phyloP scores from a whole-genome alignment of 2,113 vertebrate species.

The Budorcas taxicolor region DNA sequence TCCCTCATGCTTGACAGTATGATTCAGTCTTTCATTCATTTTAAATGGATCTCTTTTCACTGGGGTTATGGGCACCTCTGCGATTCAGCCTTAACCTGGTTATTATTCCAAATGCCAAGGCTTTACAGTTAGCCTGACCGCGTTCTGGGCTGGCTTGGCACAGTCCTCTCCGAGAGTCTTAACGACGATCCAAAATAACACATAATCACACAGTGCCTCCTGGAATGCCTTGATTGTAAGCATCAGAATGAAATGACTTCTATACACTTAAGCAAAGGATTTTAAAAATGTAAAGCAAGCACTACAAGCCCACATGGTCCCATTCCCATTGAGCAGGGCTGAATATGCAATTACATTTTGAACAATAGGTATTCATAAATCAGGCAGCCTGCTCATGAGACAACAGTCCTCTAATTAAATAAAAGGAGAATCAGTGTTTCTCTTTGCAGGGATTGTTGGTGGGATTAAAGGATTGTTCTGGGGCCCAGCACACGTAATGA shows the following conservation, averaged over 20 bases:
- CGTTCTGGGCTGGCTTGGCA: background rate
- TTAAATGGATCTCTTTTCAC: background rate
- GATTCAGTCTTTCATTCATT: background rate
- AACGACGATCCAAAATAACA: background rate
- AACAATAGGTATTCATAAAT: conserved; percentile 80
- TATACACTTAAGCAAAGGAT: conserved; percentile 17
- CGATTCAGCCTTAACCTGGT: background rate
- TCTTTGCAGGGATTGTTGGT: conserved; percentile 75
- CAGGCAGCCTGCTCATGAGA: conserved; percentile 69
- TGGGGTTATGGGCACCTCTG: background rate
- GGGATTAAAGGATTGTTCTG: conserved; percentile 55
- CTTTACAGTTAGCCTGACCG: background rate
- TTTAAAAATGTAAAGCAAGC: conserved; percentile 37
- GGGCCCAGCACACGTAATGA: conserved; percentile 34
- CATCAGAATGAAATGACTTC: conserved; percentile 6
- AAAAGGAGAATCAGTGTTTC: conserved; percentile 68
- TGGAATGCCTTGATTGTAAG: background rate
- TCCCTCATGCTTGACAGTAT: background rate
- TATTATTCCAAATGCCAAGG: background rate
- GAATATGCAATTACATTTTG: conserved; percentile 73
- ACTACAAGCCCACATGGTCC: conserved; percentile 37
- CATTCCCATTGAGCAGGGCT: conserved; percentile 71
- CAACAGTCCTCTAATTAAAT: conserved; percentile 78
- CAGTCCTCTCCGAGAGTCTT: background rate
- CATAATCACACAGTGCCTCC: background rate